Conservation (phyloP, 2,797 vertebrate species). For the Hipposideros larvatus region DNA sequence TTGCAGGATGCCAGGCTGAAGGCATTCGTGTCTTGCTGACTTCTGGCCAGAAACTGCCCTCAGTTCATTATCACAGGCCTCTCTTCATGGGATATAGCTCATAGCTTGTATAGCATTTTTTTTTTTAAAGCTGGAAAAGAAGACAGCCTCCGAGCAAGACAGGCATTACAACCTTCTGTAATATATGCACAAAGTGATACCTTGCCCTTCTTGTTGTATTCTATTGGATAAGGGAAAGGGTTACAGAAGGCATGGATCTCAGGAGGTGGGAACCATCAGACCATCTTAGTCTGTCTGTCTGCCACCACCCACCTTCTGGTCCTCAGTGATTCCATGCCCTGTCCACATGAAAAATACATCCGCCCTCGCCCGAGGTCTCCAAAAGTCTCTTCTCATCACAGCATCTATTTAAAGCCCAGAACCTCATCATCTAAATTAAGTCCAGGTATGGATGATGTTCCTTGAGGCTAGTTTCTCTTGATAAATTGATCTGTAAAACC, state of each 20-base stretch:
- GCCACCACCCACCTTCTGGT: background rate
- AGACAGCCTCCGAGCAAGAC: background rate
- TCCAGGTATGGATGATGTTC: background rate
- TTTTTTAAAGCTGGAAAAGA: background rate
- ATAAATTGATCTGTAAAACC: background rate
- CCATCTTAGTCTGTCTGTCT: background rate
- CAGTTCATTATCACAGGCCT: background rate
- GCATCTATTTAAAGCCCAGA: background rate
- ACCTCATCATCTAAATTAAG: background rate
- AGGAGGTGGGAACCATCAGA: background rate
- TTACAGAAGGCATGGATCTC: background rate
- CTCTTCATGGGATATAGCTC: background rate
- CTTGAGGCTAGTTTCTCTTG: background rate
- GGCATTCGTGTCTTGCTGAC: background rate
- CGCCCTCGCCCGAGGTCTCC: background rate
- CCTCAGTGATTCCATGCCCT: background rate
- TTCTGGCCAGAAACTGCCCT: background rate
- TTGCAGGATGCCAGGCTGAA: background rate
- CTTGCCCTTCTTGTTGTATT: background rate
- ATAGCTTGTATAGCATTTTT: background rate
- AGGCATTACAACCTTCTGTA: background rate
- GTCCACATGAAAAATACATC: background rate
- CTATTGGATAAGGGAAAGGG: background rate
- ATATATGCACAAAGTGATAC: background rate
- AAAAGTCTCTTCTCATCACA: background rate